phyloP scores from a whole-genome alignment of 2,113 vertebrate species.

The Mandrillus leucophaeus region DNA sequence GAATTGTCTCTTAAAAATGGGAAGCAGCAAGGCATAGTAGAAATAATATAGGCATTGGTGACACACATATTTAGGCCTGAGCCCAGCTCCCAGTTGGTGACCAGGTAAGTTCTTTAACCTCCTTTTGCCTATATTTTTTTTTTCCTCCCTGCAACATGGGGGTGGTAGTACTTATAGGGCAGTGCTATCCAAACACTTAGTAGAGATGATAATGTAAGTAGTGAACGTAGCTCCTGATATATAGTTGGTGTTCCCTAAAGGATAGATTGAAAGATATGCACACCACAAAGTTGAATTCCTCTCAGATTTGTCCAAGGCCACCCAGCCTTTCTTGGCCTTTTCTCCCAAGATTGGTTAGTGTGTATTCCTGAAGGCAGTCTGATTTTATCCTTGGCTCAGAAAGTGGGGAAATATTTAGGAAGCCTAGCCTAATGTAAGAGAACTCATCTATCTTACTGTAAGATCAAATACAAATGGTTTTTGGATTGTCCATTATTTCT shows the following conservation, averaged over 20 bases:
- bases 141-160: background rate
- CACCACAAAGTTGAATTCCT: background rate
- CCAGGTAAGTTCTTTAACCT: background rate
- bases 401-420: background rate
- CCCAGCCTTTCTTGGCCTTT: constrained; percentile 54
- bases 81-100: background rate
- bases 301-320: constrained; percentile 25
- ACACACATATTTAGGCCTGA: background rate
- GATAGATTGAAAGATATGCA: background rate
- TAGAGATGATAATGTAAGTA: background rate
- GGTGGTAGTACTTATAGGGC: background rate
- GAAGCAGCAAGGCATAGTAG: background rate
- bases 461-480: constrained; percentile 12
- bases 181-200: background rate
- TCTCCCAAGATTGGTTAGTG: background rate
- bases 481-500: background rate
- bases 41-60: background rate
- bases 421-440: background rate
- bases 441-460: background rate
- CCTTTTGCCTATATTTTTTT: background rate
- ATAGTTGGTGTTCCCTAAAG: background rate
- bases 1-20: background rate
- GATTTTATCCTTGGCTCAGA: constrained; percentile 35
- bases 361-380: constrained; percentile 43
- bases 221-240: background rate